Evolutionary conservation across 2,888 invertebrate species (phyloP).

Genomic region (Smittia sp.): DNA sequence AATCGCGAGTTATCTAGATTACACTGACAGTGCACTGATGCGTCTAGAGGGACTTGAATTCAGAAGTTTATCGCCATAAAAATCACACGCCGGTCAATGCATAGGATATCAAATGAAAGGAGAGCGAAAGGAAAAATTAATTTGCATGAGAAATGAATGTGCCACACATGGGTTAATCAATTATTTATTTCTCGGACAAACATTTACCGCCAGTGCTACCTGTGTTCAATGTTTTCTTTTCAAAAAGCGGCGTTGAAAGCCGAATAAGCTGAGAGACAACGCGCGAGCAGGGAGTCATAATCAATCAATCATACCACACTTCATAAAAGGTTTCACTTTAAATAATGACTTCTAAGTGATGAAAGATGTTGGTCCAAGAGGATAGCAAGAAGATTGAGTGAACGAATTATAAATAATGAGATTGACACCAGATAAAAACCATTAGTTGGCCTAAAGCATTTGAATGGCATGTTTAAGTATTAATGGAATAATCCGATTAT

Average conservation of each 20-base stretch:
- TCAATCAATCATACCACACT: slow-evolving; percentile 35
- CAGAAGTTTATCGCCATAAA: not conserved
- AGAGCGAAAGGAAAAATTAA: not conserved
- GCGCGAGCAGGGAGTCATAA: not conserved
- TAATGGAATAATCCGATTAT: slow-evolving; percentile 40
- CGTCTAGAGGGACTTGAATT: not conserved
- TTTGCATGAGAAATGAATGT: slow-evolving; percentile 26
- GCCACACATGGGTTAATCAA: slow-evolving; percentile 36
- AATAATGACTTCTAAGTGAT: slow-evolving; percentile 31
- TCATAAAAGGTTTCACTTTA: not conserved
- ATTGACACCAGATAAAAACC: slow-evolving; percentile 36
- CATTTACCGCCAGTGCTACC: slow-evolving; percentile 15
- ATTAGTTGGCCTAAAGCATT: slow-evolving; percentile 28
- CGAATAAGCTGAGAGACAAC: not conserved
- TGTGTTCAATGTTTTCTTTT: not conserved
- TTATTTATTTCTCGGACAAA: slow-evolving; percentile 24
- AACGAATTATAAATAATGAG: slow-evolving; percentile 34
- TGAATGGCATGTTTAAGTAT: slow-evolving; percentile 24
- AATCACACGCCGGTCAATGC: slow-evolving; percentile 1
- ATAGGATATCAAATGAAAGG: not conserved
- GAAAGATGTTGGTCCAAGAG: not conserved
- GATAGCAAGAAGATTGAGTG: slow-evolving; percentile 11
- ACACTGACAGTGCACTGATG: not conserved
- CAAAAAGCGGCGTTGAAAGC: not conserved
- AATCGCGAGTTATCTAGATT: slow-evolving; percentile 10